Evolutionary conservation across 2,888 invertebrate genomes (phyloP), one percentile per base, ranked within the genome.

Genomic region (Cataglyphis cursor): DNA sequence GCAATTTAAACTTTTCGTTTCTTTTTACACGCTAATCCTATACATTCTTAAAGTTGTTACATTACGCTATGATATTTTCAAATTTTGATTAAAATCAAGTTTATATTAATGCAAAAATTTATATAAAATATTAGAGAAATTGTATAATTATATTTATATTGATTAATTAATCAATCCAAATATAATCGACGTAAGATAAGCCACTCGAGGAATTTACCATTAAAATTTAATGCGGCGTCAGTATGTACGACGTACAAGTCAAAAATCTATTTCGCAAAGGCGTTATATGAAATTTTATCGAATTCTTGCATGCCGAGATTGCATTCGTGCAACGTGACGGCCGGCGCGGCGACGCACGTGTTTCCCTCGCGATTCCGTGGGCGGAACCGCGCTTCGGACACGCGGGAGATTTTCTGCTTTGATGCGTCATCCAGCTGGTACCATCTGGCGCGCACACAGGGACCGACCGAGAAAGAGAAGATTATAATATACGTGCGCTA

Each of bases 361-460:
- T 88, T 83, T 81, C 35, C 74, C 73, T 75, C 48, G 87, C 75
- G 87, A 86, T 83, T 87, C 89, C 83, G 87, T 88, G 85, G 87
- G 82, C 85, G 87, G 83, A 86, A 86, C 82, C 84, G 80, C 74
- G 61, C 85, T 51, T 74, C 76, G 83, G 75, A 87, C 86, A 87
- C 88, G 54, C 76, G 87, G 85, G 85, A 90, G 90, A 87, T 89
- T 90, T 89, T 90, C 88, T 85, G 85, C 76, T 74, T 85, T 83
- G 89, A 83, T 89, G 91, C 90, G 91, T 91, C 92, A 92, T 90
- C 89, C 92, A 85, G 88, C 88, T 89, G 89, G 89, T 88, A 92
- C 90, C 92, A 92, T 92, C 92, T 92, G 92, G 92, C 87, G 88
- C 68, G 84, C 90, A 91, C 72, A 31, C 72, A 59, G 35, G 85